Base-by-base conservation (phyloP, 2,888 invertebrate genomes). In the Merodon equestris region DNA sequence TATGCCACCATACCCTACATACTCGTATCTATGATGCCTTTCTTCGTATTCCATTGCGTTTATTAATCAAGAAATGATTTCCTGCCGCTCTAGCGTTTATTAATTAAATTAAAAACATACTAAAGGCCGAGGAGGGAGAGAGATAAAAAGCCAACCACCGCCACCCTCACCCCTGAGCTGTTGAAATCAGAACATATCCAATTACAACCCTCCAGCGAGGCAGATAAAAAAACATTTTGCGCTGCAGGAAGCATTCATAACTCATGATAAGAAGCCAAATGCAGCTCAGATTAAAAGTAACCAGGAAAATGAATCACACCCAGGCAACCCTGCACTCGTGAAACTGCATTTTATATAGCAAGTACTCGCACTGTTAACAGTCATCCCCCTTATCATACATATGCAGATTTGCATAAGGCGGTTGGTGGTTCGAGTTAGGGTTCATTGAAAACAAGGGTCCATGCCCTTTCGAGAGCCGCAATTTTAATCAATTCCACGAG, bases 131-230 rank as follows among this genome's bases (percentile, higher is more conserved):
- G 3, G 3, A 27, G 27, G 27, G 3, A 27, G 7, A 27, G 27
- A 27, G 7, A 47, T 18, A 44, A 60, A 54, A 51, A 18, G 38
- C 57, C 40, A 36, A 3, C 15, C 1, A 4, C 3, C 19, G 9
- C 17, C 40, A 18, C 18, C 19, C 36, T 40, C 42, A 19, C 67
- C n/a, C 38, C 53, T n/a, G 57, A 10, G 34, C 9, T 61, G 19
- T 58, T 60, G 36, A 51, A 76, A 76, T 66, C 50, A 19, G 66
- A 76, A 66, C 71, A 54, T 70, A 64, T 70, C 38, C 64, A 50
- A 70, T 75, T 70, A 70, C 58, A 54, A 60, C 61, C 61, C 56
- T 68, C 68, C 19, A 48, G 50, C 13, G 48, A 63, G n/a, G 61
- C 48, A 54, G 34, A 60, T 40, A 45, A 19, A 1, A 4, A 12